These are phyloP conservation scores for cattle (Bos taurus) DNA, from an alignment of 2,113 vertebrate genomes.

Conservation along the genomic window DNA sequence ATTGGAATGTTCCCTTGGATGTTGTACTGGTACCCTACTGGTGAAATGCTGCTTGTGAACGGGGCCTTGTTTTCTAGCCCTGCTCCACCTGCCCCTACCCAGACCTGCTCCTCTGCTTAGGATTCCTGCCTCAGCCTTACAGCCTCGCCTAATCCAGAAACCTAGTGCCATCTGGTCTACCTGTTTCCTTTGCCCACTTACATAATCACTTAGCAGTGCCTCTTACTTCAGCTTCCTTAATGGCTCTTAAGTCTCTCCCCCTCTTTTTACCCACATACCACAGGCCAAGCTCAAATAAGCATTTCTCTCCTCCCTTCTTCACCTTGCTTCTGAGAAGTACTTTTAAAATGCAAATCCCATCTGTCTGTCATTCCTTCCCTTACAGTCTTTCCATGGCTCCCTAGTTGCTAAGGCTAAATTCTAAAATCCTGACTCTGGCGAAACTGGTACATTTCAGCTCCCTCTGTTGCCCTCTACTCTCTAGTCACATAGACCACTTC, in stretches of 20 bases:
- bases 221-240: background rate
- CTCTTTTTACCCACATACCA: background rate
- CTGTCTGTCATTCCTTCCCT: no score
- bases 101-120: background rate
- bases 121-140: background rate
- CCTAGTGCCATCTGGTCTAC: background rate
- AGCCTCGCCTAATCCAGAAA: background rate
- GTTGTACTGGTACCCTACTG: background rate
- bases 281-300: background rate
- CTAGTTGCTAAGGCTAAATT: background rate
- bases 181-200: background rate
- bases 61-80: background rate
- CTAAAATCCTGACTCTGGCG: background rate
- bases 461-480: background rate
- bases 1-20: background rate
- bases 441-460: background rate
- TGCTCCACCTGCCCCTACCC: background rate
- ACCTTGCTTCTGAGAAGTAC: background rate
- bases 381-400: background rate
- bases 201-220: background rate
- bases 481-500: background rate
- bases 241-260: background rate
- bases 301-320: background rate
- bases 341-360: background rate
- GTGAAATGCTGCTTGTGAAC: background rate